A percentile compares a stretch with the other conserved stretches of the same genome.
Evolutionary conservation across 64 coral and sea anemone species (phyloP).

Genomic region (Exaiptasia diaphana): DNA sequence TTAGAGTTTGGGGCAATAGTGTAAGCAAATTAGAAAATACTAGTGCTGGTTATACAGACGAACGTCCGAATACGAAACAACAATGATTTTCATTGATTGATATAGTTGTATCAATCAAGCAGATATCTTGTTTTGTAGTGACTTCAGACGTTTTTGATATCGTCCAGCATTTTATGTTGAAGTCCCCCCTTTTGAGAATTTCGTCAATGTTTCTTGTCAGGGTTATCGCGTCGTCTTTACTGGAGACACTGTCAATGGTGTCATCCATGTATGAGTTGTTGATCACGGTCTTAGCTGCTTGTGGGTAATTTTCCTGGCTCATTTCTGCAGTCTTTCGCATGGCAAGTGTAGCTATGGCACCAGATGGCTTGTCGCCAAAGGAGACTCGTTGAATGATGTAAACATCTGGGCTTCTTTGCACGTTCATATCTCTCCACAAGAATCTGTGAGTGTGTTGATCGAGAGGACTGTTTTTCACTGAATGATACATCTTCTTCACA

Average conservation of each 20-base stretch:
- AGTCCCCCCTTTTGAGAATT: neutral
- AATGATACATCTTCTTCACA: neutral
- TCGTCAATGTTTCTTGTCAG: neutral
- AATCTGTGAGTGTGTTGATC: slow-evolving; percentile 18
- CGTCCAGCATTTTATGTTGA: slow-evolving; percentile 23
- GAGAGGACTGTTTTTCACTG: neutral
- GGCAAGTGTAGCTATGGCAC: slow-evolving; percentile 27
- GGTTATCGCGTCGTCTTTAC: neutral
- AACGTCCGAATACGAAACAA: too few relatives aligned
- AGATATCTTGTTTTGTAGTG: too few relatives aligned
- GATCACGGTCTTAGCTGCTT: neutral
- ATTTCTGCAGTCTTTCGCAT: slow-evolving; percentile 30
- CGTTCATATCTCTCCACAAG: slow-evolving; percentile 24
- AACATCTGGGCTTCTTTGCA: slow-evolving; percentile 3
- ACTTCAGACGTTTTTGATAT: too few relatives aligned
- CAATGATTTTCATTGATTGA: too few relatives aligned
- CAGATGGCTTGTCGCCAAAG: slow-evolving; percentile 34
- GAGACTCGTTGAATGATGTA: slow-evolving; percentile 48
- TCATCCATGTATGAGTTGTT: neutral
- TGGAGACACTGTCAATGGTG: neutral
- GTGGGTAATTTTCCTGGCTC: neutral
- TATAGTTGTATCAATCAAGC: too few relatives aligned
- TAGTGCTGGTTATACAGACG: too few relatives aligned
- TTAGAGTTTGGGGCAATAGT: too few relatives aligned
- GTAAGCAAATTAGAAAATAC: too few relatives aligned